Conservation (phyloP, 1,140 invertebrate species). For the Musca domestica region DNA sequence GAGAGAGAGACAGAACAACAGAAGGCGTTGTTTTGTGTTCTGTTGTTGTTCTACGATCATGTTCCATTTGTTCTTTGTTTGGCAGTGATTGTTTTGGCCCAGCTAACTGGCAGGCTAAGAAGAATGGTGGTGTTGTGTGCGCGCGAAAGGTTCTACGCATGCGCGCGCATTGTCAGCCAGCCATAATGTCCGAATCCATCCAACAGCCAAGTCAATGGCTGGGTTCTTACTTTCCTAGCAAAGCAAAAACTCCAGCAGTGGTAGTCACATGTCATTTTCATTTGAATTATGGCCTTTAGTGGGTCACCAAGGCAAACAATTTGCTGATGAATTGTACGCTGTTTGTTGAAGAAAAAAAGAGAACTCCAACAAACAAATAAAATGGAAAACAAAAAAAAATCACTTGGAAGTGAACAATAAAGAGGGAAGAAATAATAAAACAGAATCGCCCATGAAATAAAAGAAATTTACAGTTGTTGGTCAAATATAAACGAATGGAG, state of each 20-base stretch:
- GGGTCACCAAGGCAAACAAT: conserved; percentile 20
- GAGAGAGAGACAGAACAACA: no score
- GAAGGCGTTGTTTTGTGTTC: no score
- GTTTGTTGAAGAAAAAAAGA: background rate
- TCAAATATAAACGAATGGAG: conserved; percentile 10
- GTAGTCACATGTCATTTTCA: conserved; percentile 21
- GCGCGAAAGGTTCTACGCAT: background rate
- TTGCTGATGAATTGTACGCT: conserved; percentile 13
- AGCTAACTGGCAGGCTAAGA: no score
- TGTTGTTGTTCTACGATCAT: no score
- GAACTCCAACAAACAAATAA: no score
- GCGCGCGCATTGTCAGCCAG: background rate
- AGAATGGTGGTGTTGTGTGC: no score
- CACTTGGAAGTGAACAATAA: background rate
- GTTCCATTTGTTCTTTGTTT: no score
- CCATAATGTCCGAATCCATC: no score
- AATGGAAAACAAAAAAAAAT: background rate
- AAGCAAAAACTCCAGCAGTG: background rate
- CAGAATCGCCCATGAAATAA: background rate
- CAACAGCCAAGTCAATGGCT: no score
- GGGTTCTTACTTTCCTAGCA: no score
- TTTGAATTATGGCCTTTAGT: conserved; percentile 21
- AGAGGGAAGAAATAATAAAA: no score
- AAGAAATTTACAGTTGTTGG: conserved; percentile 19
- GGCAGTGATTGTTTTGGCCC: no score